Evolutionary conservation across 2,888 invertebrate species (phyloP).

Genomic region (Drosophila meridionalis): DNA sequence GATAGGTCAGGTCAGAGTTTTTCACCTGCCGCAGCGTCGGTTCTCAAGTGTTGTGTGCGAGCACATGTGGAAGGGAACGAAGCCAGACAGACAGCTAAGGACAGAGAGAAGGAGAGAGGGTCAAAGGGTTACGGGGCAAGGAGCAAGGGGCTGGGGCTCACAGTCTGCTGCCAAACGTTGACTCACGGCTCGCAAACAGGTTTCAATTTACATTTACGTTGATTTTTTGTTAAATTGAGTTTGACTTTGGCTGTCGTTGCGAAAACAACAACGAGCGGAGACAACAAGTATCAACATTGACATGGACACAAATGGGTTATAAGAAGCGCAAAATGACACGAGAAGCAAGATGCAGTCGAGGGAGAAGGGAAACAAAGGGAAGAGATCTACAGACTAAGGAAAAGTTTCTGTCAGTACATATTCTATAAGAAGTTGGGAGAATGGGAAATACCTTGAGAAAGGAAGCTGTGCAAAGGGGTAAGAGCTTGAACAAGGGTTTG

Average conservation of each 20-base stretch:
- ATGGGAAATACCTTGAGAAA: too few relatives aligned
- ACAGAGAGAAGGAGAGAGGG: not conserved
- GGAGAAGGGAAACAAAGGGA: not conserved
- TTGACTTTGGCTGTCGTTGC: conserved; percentile 68
- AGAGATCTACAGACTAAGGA: not conserved
- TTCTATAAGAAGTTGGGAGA: not conserved
- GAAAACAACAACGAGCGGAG: conserved; percentile 18
- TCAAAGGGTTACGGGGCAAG: not conserved
- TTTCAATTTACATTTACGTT: conserved; percentile 77
- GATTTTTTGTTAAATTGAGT: conserved; percentile 78
- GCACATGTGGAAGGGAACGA: conserved; percentile 37
- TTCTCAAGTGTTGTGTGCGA: conserved; percentile 42
- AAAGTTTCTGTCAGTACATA: not conserved
- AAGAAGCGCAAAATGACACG: conserved; percentile 19
- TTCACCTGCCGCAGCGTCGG: conserved; percentile 21
- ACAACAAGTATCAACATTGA: conserved; percentile 69
- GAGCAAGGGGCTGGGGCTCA: not conserved
- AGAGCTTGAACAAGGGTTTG: too few relatives aligned
- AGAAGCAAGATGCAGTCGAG: not conserved
- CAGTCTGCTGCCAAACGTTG: conserved; percentile 43
- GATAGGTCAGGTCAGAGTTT: conserved; percentile 44
- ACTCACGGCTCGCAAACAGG: conserved; percentile 57
- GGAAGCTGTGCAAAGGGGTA: too few relatives aligned
- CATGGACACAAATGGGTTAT: conserved; percentile 60
- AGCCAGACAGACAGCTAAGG: not conserved